A percentile compares a stretch with the other conserved stretches of the same genome.
These are phyloP conservation scores for Cyphomyrus discorhynchus DNA, from an alignment of 2,113 vertebrate species.

Conservation along the genomic window DNA sequence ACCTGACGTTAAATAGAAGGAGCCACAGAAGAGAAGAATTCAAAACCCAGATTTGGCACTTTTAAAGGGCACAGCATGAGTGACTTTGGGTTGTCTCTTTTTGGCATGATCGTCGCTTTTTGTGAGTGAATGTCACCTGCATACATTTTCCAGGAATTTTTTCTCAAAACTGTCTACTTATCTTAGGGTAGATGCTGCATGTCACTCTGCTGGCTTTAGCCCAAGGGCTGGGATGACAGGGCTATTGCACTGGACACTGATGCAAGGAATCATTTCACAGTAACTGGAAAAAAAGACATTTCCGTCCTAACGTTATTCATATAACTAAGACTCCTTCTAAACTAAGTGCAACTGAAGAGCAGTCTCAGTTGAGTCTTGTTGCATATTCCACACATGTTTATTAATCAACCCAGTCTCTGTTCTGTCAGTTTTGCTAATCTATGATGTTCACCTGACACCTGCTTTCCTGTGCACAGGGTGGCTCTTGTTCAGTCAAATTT, in stretches of 20 bases:
- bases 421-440: background rate
- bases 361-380: background rate
- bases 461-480: background rate
- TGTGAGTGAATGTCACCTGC: conserved; percentile 11
- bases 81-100: conserved; percentile 13
- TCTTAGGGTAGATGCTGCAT: conserved; percentile 4
- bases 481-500: background rate
- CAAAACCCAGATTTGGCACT: conserved; percentile 19
- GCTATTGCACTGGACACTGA: background rate
- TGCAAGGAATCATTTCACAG: background rate
- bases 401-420: background rate
- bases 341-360: background rate
- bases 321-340: background rate
- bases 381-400: conserved; percentile 8
- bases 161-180: conserved; percentile 14
- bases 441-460: conserved; percentile 5
- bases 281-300: background rate
- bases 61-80: conserved; percentile 18
- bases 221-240: background rate
- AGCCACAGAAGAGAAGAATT: background rate
- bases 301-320: background rate
- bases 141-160: conserved; percentile 1
- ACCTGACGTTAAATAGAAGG: conserved; percentile 13
- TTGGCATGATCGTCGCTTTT: conserved; percentile 6
- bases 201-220: background rate